A percentile compares a stretch with the other conserved stretches of the same genome.
Conservation (phyloP, 2,888 invertebrate genomes). For the Sesia apiformis region DNA sequence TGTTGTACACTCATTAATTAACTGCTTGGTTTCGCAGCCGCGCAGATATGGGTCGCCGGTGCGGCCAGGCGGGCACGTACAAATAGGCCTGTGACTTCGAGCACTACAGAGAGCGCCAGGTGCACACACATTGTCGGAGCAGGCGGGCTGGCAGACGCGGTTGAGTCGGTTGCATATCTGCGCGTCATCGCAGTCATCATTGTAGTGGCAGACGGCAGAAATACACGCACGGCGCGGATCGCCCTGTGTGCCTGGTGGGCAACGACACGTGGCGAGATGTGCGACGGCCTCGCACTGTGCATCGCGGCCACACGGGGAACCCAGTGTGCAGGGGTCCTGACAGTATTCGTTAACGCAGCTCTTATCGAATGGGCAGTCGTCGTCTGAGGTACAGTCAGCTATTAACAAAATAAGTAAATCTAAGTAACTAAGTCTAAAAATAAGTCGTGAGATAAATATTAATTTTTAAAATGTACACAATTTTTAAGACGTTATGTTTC, state of each 20-base stretch:
- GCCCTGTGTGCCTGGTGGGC: constrained; percentile 90
- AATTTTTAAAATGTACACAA: no score
- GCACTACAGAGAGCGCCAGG: constrained; percentile 84
- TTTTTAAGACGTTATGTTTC: no score
- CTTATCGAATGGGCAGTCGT: constrained; percentile 89
- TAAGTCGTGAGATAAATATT: no score
- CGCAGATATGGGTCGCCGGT: constrained; percentile 85
- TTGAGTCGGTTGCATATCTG: constrained; percentile 90
- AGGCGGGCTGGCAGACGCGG: constrained; percentile 86
- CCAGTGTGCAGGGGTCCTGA: constrained; percentile 82
- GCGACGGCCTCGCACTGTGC: constrained; percentile 84
- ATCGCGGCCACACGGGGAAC: constrained; percentile 84
- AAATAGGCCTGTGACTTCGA: constrained; percentile 83
- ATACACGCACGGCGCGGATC: constrained; percentile 88
- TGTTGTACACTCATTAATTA: constrained; percentile 77
- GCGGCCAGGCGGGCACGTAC: constrained; percentile 83
- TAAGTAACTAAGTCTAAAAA: no score
- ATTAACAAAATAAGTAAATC: constrained; percentile 22
- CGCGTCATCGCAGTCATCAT: constrained; percentile 89
- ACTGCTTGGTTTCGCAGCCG: constrained; percentile 48
- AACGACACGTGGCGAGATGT: constrained; percentile 87
- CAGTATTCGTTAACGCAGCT: constrained; percentile 86
- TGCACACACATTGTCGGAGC: constrained; percentile 87
- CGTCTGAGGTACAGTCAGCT: constrained; percentile 87
- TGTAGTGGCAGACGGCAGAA: constrained; percentile 88